phyloP scores from a whole-genome alignment of 2,888 invertebrate genomes.

The Agonopterix alstromeriana region DNA sequence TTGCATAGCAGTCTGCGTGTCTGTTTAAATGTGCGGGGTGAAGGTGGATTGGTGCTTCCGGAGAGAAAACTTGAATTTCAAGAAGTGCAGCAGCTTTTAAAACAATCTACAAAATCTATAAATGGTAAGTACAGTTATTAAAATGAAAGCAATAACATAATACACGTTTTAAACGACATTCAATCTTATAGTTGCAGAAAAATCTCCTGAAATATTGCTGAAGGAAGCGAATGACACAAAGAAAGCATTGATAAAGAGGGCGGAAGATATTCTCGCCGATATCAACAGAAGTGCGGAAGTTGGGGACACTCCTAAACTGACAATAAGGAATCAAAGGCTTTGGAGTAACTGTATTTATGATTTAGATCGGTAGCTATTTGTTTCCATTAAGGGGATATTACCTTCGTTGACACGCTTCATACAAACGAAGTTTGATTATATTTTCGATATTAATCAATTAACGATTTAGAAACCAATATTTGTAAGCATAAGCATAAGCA shows the following conservation, averaged over 20 bases:
- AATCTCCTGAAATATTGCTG: conserved; percentile 20
- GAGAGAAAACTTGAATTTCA: conserved; percentile 52
- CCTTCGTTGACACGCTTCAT: too few relatives aligned
- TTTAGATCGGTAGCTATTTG: conserved; percentile 57
- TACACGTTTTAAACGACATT: neutral
- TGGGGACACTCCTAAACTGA: conserved; percentile 49
- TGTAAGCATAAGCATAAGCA: too few relatives aligned
- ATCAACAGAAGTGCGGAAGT: conserved; percentile 54
- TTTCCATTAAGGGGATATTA: too few relatives aligned
- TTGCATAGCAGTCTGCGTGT: conserved; percentile 28
- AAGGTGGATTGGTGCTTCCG: conserved; percentile 32
- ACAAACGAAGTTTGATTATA: too few relatives aligned
- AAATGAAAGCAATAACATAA: neutral
- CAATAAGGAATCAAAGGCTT: conserved; percentile 58
- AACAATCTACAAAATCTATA: conserved; percentile 18
- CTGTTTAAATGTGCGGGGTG: conserved; percentile 10
- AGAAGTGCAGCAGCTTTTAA: conserved; percentile 51
- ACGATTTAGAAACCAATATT: too few relatives aligned
- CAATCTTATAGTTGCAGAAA: conserved; percentile 17
- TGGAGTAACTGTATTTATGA: conserved; percentile 75
- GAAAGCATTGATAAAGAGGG: conserved; percentile 46
- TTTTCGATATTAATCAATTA: too few relatives aligned
- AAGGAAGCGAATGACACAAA: conserved; percentile 33
- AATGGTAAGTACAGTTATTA: neutral
- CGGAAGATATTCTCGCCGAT: conserved; percentile 56